Base-by-base conservation (phyloP, 2,113 vertebrate species). In the Agelaius phoeniceus region DNA sequence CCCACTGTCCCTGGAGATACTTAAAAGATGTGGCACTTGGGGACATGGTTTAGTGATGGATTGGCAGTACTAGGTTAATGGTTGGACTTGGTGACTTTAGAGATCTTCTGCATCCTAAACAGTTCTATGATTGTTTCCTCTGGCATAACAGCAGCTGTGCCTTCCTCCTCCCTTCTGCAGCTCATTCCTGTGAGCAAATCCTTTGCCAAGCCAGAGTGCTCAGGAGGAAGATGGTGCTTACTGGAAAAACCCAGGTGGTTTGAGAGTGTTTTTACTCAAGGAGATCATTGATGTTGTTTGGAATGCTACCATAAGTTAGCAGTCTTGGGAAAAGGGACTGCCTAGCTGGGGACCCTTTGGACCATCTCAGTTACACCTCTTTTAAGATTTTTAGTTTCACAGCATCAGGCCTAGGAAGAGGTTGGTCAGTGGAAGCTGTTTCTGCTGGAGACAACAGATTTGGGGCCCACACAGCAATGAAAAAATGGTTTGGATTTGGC, bases 111-210 rank as follows among this genome's bases (percentile, higher is more conserved):
- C 17, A 79, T 37, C 19, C 33, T 26, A 30, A 65, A 65, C 18
- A 86, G 69, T 75, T 59, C 26, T 37, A 2, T 33, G 10, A 49
- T 43, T 55, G 33, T 68, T 68, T 80, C 33, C 44, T 65, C 15
- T 2, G 2, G 37, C 22, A 2, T 15, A 15, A 66, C 15, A 41
- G n/a, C 68, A 81, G 51, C 49, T 0, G 0, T 22, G 18, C 26
- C 77, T 35, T 69, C 30, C 46, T 81, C 22, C 44, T 74, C 15
- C 49, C 59, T n/a, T 58, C 52, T 66, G 37, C 51, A 54, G 13
- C 51, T 92, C 20, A 0, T 52, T 61, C 67, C 43, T 26, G 41
- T 52, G 49, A 49, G 37, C 39, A 59, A 87, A 46, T 51, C 43
- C 35, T 72, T 57, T 61, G 54, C 39, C 62, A 90, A 49, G 28